phyloP scores from a whole-genome alignment of 2,113 vertebrate species.

The Dunckerocampus dactyliophorus region DNA sequence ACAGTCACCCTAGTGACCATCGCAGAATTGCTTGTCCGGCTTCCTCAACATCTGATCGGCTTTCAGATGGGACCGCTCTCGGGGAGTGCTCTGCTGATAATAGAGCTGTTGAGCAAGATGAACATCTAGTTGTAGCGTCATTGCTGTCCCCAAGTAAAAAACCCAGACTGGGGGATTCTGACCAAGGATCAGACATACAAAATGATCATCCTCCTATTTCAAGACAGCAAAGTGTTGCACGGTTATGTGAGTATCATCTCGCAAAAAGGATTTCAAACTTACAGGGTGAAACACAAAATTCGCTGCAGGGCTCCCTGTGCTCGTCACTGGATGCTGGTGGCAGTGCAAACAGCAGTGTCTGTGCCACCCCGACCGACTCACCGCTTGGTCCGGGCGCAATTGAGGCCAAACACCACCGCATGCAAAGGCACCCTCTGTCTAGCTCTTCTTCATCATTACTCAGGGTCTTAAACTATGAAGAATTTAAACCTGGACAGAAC shows the following conservation, averaged over 20 bases:
- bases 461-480: constrained; percentile 80
- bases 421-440: constrained; percentile 79
- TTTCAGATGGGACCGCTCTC: constrained; percentile 39
- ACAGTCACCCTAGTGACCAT: constrained; percentile 63
- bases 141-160: constrained; percentile 81
- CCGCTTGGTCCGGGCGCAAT: constrained; percentile 70
- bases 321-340: constrained; percentile 91
- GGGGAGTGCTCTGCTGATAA: constrained; percentile 45
- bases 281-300: constrained; percentile 88
- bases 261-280: constrained; percentile 89
- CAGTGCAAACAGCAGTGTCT: constrained; percentile 82
- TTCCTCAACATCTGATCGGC: constrained; percentile 66
- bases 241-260: constrained; percentile 90
- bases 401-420: constrained; percentile 57
- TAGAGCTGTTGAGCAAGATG: constrained; percentile 74
- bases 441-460: constrained; percentile 74
- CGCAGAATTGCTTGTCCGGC: constrained; percentile 66
- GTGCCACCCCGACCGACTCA: constrained; percentile 84
- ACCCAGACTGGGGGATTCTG: constrained; percentile 30
- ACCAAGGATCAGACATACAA: constrained; percentile 70
- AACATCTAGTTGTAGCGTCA: constrained; percentile 76
- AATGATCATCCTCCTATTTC: constrained; percentile 74
- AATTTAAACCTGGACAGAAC: constrained; percentile 73
- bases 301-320: constrained; percentile 87
- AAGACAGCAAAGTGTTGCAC: constrained; percentile 81